These are phyloP conservation scores for Hirundichthys speculiger DNA, from an alignment of 2,113 vertebrate species.

Conservation along the genomic window DNA sequence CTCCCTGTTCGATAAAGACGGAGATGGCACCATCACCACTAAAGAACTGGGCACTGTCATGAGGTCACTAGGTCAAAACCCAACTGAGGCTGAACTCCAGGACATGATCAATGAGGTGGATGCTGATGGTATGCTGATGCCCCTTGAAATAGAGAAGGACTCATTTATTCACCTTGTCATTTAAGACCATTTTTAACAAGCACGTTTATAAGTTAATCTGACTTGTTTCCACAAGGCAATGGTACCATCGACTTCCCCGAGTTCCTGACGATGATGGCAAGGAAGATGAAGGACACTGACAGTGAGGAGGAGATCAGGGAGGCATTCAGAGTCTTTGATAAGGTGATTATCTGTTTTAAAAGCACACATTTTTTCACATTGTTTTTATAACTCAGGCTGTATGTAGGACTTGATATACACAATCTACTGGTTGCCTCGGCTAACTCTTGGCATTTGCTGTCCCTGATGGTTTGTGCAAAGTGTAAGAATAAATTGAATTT, in stretches of 20 bases:
- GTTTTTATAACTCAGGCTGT: no score
- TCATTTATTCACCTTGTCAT: background rate
- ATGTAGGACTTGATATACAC: no score
- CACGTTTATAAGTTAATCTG: background rate
- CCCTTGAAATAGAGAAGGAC: background rate
- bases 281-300: conserved; percentile 99
- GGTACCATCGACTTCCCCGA: conserved; percentile 98
- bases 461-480: no score
- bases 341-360: conserved; percentile 78
- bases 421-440: no score
- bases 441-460: no score
- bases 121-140: conserved; percentile 85
- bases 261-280: conserved; percentile 99
- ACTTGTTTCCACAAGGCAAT: conserved; percentile 82
- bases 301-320: conserved; percentile 98
- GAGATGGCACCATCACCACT: conserved; percentile 97
- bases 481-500: no score
- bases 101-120: conserved; percentile 99
- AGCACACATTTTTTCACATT: no score
- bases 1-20: conserved; percentile 98
- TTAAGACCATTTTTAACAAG: background rate
- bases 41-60: conserved; percentile 98
- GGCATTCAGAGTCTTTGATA: conserved; percentile 98
- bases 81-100: conserved; percentile 95
- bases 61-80: conserved; percentile 97